A percentile compares a stretch with the other conserved stretches of the same genome.
Evolutionary conservation across 2,113 vertebrate genomes (phyloP).

Genomic region (Hystrix brachyura): DNA sequence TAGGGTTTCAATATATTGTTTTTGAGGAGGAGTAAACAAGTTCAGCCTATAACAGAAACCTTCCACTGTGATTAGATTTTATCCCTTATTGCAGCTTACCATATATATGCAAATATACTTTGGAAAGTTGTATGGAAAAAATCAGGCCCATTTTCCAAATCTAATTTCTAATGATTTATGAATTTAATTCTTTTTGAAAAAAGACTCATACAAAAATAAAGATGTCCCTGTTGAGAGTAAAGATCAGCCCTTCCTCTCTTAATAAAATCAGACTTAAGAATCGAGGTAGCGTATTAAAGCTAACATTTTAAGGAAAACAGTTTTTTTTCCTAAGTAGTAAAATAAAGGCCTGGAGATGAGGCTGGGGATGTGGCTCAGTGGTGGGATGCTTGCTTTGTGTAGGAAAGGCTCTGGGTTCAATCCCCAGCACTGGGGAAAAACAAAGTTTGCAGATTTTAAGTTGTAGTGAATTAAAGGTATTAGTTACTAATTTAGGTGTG

Average conservation of each 20-base stretch:
- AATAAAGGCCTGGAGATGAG: too few species aligned
- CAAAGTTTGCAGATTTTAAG: neutral
- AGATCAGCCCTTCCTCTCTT: neutral
- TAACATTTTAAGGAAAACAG: slow-evolving; percentile 13
- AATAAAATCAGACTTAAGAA: neutral
- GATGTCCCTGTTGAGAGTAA: neutral
- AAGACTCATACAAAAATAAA: neutral
- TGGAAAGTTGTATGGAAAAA: slow-evolving; percentile 15
- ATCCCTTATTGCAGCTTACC: neutral
- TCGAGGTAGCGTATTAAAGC: neutral
- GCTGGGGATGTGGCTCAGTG: neutral
- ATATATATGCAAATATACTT: neutral
- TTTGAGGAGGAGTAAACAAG: neutral
- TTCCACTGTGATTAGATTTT: neutral
- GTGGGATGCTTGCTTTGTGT: neutral
- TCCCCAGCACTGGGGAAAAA: too few species aligned
- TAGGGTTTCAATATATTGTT: neutral
- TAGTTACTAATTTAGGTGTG: neutral
- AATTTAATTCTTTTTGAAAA: too few species aligned
- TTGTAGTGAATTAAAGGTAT: neutral
- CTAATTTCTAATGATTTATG: too few species aligned
- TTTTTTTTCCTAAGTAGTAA: neutral
- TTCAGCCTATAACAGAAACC: neutral
- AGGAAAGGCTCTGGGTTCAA: too few species aligned
- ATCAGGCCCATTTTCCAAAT: neutral